Evolutionary conservation across 37 sponge, comb jelly and placozoan species (phyloP).

Genomic region (Diacarnus erythraeanus): DNA sequence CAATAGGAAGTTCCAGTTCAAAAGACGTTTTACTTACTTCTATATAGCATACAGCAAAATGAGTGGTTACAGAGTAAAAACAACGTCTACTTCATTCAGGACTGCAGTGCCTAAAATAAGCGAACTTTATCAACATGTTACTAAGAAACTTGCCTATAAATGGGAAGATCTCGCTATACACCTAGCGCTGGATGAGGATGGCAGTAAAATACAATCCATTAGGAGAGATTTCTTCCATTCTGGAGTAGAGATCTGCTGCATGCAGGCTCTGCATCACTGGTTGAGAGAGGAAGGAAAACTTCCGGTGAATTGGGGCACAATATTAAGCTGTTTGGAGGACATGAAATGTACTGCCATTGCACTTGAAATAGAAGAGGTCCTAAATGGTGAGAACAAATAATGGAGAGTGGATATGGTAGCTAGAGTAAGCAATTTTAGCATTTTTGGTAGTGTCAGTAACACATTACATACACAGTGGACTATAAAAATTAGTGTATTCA

Average conservation of each 20-base stretch:
- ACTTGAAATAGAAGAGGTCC: background rate
- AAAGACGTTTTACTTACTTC: no score
- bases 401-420: no score
- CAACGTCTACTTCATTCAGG: background rate
- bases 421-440: no score
- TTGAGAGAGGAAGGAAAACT: constrained; percentile 1
- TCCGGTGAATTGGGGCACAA: constrained; percentile 9
- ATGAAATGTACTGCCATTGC: constrained; percentile 1
- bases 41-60: no score
- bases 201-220: background rate
- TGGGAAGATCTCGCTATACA: constrained; percentile 15
- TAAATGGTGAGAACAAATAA: background rate
- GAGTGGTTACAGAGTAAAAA: no score
- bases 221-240: background rate
- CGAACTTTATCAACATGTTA: background rate
- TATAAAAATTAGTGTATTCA: no score
- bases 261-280: constrained; percentile 14
- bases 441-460: no score
- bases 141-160: background rate
- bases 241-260: constrained; percentile 19
- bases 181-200: constrained; percentile 9
- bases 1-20: no score
- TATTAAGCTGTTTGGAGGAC: constrained; percentile 3
- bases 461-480: no score
- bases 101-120: constrained; percentile 7